Conservation (phyloP, 2,797 vertebrate species). For the Sus cebifrons region DNA sequence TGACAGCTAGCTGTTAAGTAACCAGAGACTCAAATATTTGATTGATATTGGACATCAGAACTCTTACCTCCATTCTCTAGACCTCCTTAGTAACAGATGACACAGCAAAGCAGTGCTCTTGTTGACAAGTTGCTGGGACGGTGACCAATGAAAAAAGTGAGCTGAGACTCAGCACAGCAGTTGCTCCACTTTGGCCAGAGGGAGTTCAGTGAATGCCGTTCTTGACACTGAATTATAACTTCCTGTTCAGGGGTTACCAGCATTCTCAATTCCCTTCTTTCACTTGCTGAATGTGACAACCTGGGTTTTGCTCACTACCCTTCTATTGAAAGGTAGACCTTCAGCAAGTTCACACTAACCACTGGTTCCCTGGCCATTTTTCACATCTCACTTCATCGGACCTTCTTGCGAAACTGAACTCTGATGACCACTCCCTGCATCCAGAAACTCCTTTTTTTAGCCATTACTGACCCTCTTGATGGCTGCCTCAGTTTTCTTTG, state of each 20-base stretch:
- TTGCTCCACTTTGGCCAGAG: not conserved
- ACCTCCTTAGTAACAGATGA: conserved; percentile 2
- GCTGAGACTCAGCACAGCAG: not conserved
- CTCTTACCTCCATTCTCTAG: not conserved
- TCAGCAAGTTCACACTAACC: not conserved
- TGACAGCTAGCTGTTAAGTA: conserved; percentile 48
- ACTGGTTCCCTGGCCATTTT: not conserved
- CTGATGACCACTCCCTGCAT: not conserved
- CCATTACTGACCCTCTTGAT: not conserved
- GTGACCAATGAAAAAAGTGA: not conserved
- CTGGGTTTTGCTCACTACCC: not conserved
- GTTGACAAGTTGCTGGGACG: not conserved
- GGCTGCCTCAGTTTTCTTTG: not conserved
- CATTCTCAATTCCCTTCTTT: not conserved
- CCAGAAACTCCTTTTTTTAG: not conserved
- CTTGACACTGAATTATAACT: not conserved
- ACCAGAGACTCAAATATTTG: conserved; percentile 45
- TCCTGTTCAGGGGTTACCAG: not conserved
- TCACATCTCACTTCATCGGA: not conserved
- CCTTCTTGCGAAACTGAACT: not conserved
- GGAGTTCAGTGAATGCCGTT: not conserved
- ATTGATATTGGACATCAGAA: not conserved
- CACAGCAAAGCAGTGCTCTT: not conserved
- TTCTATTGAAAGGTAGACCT: not conserved
- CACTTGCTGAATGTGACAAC: not conserved